Evolutionary conservation across 2,888 invertebrate species (phyloP).

Genomic region (Drosophila tanythrix): DNA sequence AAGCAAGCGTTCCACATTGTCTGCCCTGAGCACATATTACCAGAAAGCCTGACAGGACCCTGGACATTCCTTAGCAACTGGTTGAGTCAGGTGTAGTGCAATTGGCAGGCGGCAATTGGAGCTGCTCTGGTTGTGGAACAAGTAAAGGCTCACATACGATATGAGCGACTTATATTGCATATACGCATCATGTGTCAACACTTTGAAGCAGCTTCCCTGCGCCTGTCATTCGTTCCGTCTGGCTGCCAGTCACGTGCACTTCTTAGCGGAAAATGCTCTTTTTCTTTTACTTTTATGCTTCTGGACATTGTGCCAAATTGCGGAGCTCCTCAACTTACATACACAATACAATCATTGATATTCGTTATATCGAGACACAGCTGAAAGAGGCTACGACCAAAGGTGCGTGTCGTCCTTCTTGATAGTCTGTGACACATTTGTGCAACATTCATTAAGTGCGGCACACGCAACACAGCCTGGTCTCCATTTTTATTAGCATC

Average conservation of each 20-base stretch:
- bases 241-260: conserved; percentile 50
- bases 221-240: not conserved
- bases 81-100: conserved; percentile 60
- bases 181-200: conserved; percentile 60
- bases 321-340: not conserved
- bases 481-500: conserved; percentile 18
- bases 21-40: conserved; percentile 16
- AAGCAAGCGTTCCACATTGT: conserved; percentile 1
- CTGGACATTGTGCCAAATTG: conserved; percentile 19
- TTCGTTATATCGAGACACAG: conserved; percentile 18
- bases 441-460: conserved; percentile 70
- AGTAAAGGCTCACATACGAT: conserved; percentile 3
- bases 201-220: conserved; percentile 28
- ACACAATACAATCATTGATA: conserved; percentile 16
- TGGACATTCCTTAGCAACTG: conserved; percentile 60
- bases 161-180: conserved; percentile 53
- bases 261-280: conserved; percentile 53
- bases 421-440: conserved; percentile 52
- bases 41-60: not conserved
- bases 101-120: conserved; percentile 60
- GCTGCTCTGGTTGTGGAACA: conserved; percentile 1
- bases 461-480: conserved; percentile 25
- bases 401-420: conserved; percentile 54
- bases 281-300: conserved; percentile 32
- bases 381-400: conserved; percentile 16